Conservation (phyloP, 2,888 invertebrate species). For the Tetragonisca angustula region DNA sequence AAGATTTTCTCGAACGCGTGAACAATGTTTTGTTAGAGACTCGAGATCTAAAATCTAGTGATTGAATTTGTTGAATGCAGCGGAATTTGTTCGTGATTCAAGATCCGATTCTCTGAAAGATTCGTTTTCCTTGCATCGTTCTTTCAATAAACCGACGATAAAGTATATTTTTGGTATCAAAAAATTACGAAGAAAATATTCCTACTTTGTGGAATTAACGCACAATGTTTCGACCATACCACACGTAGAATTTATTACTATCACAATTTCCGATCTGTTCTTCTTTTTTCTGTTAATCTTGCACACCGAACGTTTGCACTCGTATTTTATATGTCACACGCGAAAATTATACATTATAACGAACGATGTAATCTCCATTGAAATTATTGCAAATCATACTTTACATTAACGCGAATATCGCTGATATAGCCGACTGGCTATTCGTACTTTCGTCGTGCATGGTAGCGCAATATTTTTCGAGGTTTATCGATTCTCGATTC, state of each 20-base stretch:
- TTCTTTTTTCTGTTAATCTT: neutral
- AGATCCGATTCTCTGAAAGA: neutral
- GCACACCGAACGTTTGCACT: neutral
- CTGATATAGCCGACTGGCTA: neutral
- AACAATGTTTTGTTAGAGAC: neutral
- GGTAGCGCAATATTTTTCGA: neutral
- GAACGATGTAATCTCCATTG: constrained; percentile 18
- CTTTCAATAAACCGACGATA: neutral
- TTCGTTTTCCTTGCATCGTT: neutral
- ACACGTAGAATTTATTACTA: neutral
- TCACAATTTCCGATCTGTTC: neutral
- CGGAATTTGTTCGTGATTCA: neutral
- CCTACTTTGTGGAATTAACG: neutral
- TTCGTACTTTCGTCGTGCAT: neutral
- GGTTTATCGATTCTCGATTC: constrained; percentile 11
- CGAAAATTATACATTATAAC: constrained; percentile 17
- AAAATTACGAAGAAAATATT: neutral
- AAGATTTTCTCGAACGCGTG: constrained; percentile 13
- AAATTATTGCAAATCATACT: constrained; percentile 9
- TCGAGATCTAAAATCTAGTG: neutral
- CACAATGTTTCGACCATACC: neutral
- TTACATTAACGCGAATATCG: constrained; percentile 19
- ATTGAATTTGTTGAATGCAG: neutral
- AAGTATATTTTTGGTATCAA: neutral
- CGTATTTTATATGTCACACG: neutral